A percentile compares a stretch with the other conserved stretches of the same genome.
phyloP scores from a whole-genome alignment of 1,140 invertebrate genomes.

The Bombus ignitus region DNA sequence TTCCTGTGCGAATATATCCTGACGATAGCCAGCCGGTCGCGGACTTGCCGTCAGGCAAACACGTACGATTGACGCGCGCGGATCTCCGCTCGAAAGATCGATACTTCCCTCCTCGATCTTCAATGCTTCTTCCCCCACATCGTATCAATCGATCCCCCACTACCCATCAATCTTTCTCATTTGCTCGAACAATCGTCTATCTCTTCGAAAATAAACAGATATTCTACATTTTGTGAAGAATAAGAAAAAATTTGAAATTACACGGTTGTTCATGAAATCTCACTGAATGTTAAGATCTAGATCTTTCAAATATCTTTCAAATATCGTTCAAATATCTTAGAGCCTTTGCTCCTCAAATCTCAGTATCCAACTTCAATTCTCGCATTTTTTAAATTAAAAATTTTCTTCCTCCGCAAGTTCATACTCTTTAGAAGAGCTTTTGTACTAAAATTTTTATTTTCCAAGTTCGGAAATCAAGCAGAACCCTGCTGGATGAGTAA shows the following conservation, averaged over 20 bases:
- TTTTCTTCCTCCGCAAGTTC: no score
- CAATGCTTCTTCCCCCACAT: background rate
- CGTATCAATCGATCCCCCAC: background rate
- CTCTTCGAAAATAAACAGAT: background rate
- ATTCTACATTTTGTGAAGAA: background rate
- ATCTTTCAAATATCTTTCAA: no score
- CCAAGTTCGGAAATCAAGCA: no score
- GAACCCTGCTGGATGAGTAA: no score
- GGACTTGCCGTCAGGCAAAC: slow-evolving; percentile 71
- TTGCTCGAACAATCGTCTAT: background rate
- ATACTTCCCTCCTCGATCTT: slow-evolving; percentile 74
- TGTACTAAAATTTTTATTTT: no score
- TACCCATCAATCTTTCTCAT: background rate
- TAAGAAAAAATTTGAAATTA: background rate
- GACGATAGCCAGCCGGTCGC: slow-evolving; percentile 72
- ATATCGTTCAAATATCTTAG: no score
- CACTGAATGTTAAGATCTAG: no score
- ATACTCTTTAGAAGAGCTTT: no score
- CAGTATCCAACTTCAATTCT: no score
- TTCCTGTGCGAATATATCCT: slow-evolving; percentile 77
- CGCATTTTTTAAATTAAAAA: no score
- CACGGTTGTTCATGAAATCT: no score
- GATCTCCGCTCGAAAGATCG: slow-evolving; percentile 33
- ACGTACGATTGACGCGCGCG: slow-evolving; percentile 50
- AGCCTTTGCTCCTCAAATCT: no score